phyloP scores from a whole-genome alignment of 2,797 vertebrate genomes.

The Xenopus petersii region DNA sequence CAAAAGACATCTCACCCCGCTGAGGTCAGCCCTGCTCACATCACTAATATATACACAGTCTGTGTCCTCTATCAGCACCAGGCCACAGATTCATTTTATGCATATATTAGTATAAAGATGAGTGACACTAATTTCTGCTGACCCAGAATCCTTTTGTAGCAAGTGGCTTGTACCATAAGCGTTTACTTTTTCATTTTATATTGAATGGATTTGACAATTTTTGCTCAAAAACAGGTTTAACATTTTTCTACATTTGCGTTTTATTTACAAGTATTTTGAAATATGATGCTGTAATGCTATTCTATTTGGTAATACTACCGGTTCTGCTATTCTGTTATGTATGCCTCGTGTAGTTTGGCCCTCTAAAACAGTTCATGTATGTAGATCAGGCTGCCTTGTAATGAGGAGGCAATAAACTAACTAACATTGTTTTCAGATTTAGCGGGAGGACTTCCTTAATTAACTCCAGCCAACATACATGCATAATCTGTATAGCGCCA shows the following conservation, averaged over 20 bases:
- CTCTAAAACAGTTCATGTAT: slow-evolving; percentile 12
- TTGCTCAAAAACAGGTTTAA: too few species aligned
- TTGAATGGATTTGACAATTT: too few species aligned
- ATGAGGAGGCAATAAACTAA: slow-evolving; percentile 21
- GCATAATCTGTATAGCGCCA: slow-evolving; percentile 12
- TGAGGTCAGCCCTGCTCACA: slow-evolving; percentile 80
- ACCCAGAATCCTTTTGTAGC: slow-evolving; percentile 25
- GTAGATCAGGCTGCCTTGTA: slow-evolving; percentile 30
- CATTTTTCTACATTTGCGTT: too few species aligned
- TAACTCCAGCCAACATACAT: slow-evolving; percentile 30
- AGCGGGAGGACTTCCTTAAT: slow-evolving; percentile 35
- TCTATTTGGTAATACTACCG: neutral
- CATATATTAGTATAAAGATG: slow-evolving; percentile 64
- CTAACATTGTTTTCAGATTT: neutral
- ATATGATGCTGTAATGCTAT: too few species aligned
- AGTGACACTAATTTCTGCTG: slow-evolving; percentile 70
- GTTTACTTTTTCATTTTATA: neutral
- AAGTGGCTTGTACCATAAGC: slow-evolving; percentile 13
- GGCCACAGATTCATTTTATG: slow-evolving; percentile 79
- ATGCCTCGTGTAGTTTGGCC: neutral
- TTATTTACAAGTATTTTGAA: too few species aligned
- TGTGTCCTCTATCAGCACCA: slow-evolving; percentile 73
- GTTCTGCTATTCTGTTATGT: neutral
- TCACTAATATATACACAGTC: slow-evolving; percentile 79
- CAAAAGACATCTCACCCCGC: slow-evolving; percentile 70